Evolutionary conservation across 1,140 invertebrate genomes (phyloP), one percentile per base, ranked within the genome.

Genomic region (Aporrectodea caliginosa): DNA sequence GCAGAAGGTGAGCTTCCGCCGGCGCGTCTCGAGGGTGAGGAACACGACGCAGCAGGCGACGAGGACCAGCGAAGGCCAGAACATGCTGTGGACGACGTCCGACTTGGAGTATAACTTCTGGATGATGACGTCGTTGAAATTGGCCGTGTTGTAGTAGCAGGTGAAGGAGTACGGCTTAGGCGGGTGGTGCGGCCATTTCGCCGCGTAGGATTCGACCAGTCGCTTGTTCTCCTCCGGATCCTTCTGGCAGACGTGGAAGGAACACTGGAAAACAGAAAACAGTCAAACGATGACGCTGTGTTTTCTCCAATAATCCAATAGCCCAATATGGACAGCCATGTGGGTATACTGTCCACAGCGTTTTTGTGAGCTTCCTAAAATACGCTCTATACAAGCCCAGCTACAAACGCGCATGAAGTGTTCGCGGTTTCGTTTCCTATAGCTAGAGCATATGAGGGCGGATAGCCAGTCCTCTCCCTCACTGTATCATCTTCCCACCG

Each of bases 81-180:
- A 43, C 80, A 81, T 81, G 77, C 80, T 71, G 58, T 81, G 76
- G 31, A 81, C 69, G 34, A 81, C 80, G 58, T 81, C 70, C 12
- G 33, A 73, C 80, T 78, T 78, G 34, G 76, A 68, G 80, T 81
- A 70, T 14, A 14, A 35, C 74, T 81, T 81, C 0, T 35, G 6
- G 22, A 43, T 75, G 58, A 81, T 81, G 29, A 81, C 77, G 70
- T 70, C 70, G 0, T 69, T 32, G 12, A 35, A 71, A 34, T 81
- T 29, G 6, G 29, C 70, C 6, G 35, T 71, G 76, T 81, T 76
- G 80, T 78, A 78, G 76, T 73, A 81, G 69, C 80, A 81, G 16
- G 16, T n/a, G 69, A 81, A 81, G 75, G 6, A n/a, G 35, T 35
- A 27, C 12, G 29, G 43, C 27, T 35, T 34, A 2, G 43, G 22